Conservation (phyloP, 2,888 invertebrate genomes). For the Drosophila greeni region DNA sequence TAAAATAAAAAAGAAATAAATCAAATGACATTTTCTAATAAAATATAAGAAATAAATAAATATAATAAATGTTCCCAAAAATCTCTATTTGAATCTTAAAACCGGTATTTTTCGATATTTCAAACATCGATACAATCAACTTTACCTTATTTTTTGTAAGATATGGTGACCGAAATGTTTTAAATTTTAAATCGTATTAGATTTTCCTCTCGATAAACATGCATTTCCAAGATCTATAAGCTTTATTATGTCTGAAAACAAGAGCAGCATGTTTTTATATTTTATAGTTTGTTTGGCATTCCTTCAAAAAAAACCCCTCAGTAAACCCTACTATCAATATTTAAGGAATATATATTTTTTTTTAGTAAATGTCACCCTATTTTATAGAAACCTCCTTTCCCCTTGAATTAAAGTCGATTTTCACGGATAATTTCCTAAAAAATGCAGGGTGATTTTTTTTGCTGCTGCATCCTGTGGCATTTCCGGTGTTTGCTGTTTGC, state of each 20-base stretch:
- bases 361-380: neutral
- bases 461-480: constrained; percentile 7
- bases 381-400: neutral
- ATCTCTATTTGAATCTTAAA: neutral
- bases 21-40: no score
- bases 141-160: neutral
- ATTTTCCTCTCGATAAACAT: no score
- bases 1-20: no score
- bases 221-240: neutral
- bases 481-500: constrained; percentile 14
- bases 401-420: neutral
- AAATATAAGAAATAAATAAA: neutral
- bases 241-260: neutral
- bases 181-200: neutral
- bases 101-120: neutral
- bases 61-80: no score
- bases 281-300: no score
- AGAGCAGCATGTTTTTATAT: no score
- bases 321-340: neutral
- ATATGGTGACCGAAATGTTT: neutral
- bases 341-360: neutral
- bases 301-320: no score
- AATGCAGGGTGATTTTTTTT: neutral
- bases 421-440: constrained; percentile 3
- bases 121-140: neutral